phyloP scores from a whole-genome alignment of 1,140 invertebrate genomes.

The Matsumurasca onukii region DNA sequence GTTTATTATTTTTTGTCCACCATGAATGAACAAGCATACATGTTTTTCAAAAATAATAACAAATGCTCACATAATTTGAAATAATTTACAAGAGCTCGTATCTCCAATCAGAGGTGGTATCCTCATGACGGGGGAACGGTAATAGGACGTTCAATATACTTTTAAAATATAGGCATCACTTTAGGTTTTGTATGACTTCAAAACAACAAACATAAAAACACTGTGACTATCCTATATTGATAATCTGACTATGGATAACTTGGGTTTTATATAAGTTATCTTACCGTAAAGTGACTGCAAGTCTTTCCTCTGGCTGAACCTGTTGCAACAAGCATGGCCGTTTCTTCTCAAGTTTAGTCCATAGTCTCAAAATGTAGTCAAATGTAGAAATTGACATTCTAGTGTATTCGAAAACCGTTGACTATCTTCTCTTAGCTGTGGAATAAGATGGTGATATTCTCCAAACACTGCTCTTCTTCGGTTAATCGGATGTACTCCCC shows the following conservation, averaged over 20 bases:
- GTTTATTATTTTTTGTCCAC: too few species aligned
- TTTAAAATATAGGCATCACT: not conserved
- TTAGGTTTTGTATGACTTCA: not conserved
- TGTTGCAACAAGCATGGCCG: not conserved
- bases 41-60: too few species aligned
- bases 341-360: not conserved
- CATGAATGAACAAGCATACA: too few species aligned
- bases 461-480: slow-evolving; percentile 1
- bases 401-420: not conserved
- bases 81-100: too few species aligned
- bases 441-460: not conserved
- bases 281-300: not conserved
- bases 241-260: not conserved
- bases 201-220: not conserved
- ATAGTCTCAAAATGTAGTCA: not conserved
- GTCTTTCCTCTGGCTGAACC: not conserved
- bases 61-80: too few species aligned
- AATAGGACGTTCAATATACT: not conserved
- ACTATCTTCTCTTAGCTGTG: not conserved
- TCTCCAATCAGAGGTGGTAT: too few species aligned
- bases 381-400: slow-evolving; percentile 6
- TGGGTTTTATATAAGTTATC: not conserved
- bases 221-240: not conserved
- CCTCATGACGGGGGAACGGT: not conserved
- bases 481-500: not conserved